These are phyloP conservation scores for Himalopsyche anomala DNA, from an alignment of 2,888 invertebrate species.

Conservation along the genomic window DNA sequence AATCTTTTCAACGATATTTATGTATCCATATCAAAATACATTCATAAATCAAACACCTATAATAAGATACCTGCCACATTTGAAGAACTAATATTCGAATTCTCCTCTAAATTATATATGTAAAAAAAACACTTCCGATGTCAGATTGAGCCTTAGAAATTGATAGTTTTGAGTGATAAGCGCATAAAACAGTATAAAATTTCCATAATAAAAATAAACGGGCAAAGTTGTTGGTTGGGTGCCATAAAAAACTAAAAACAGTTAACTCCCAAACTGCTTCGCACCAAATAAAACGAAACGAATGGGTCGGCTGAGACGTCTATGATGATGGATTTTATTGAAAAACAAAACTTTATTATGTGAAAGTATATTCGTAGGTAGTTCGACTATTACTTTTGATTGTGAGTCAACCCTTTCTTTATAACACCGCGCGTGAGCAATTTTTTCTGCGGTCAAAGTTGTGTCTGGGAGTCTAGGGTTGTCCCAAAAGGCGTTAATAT, in stretches of 20 bases:
- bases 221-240: conserved; percentile 3
- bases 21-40: neutral
- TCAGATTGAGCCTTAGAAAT: neutral
- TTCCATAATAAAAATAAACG: conserved; percentile 30
- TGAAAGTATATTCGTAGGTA: conserved; percentile 26
- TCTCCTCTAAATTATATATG: neutral
- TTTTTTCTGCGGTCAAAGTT: neutral
- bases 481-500: too few species aligned
- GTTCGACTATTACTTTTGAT: conserved; percentile 18
- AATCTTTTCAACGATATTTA: neutral
- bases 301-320: neutral
- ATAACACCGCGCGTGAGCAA: neutral
- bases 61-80: neutral
- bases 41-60: neutral
- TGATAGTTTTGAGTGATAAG: conserved; percentile 34
- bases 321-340: conserved; percentile 26
- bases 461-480: neutral
- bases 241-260: conserved; percentile 21
- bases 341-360: conserved; percentile 31
- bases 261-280: conserved; percentile 18
- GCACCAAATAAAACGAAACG: conserved; percentile 30
- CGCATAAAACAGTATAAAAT: conserved; percentile 7
- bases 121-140: neutral
- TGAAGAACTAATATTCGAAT: neutral
- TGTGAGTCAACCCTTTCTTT: conserved; percentile 24